Base-by-base conservation (phyloP, 2,113 vertebrate species). In the Labrus mixtus region DNA sequence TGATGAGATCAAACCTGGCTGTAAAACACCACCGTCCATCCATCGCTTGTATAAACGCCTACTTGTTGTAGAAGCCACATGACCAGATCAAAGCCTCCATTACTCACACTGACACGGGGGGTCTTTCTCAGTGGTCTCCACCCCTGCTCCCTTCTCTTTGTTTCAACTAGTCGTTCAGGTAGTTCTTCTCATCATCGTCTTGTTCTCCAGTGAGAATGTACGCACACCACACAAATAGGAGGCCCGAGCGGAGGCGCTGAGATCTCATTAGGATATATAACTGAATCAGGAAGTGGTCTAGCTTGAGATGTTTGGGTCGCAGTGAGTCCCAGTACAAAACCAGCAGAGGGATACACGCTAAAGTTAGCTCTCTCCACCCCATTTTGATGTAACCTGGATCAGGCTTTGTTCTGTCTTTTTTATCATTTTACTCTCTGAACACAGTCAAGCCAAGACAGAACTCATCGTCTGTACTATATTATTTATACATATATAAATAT, bases 401-500 rank as follows among this genome's bases (percentile, higher is more conserved):
- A 65, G 54, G 59, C 57, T 50, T 59, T 19, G 3, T 23, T 55
- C 46, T 71, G 66, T 65, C 50, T 45, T 13, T 45, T 13, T 58
- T 48, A 16, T 68, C 71, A 20, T 66, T 73, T 85, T 43, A 57
- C 51, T 45, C 79, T 68, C 79, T 69, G 62, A 81, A 75, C 70
- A 72, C 50, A 60, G 68, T 83, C 79, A 55, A 81, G 76, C 72
- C 76, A 79, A 84, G 82, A 76, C 76, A 78, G 37, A 74, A 64
- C 59, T 73, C 39, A 62, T 64, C 6, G 20, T 81, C 83, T 93
- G 89, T 90, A 90, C 78, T 77, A 87, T 90, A 87, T 82, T 86
- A 89, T 84, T 84, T 93, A 91, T 92, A 90, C 86, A 91, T 90
- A 88, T 87, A 92, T 85, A 87, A 79, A 85, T 92, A 86, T 72